Conservation (phyloP, 2,888 invertebrate species). For the Brachylomia viminalis region DNA sequence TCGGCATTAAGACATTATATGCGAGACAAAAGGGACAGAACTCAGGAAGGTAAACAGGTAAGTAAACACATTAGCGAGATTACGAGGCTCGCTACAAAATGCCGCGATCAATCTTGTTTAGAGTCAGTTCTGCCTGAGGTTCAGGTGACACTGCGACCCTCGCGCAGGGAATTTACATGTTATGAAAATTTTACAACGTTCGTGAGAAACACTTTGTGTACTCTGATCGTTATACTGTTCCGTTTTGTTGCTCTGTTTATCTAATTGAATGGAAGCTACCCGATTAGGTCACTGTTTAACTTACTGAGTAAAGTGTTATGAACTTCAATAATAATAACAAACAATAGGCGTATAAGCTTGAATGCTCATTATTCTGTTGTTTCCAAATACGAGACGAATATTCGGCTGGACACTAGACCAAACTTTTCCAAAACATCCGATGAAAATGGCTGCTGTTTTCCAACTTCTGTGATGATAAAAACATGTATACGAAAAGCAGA, state of each 20-base stretch:
- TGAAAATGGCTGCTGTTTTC: conserved; percentile 52
- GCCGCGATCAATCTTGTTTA: conserved; percentile 80
- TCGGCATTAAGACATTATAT: conserved; percentile 78
- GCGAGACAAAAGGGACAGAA: conserved; percentile 77
- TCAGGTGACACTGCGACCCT: conserved; percentile 58
- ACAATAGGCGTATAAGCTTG: not conserved
- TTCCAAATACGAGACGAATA: conserved; percentile 18
- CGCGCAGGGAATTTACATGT: conserved; percentile 57
- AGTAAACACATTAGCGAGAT: conserved; percentile 87
- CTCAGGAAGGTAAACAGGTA: conserved; percentile 79
- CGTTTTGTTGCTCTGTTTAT: conserved; percentile 36
- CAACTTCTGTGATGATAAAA: conserved; percentile 58
- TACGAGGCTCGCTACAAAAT: conserved; percentile 73
- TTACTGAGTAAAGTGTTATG: conserved; percentile 1
- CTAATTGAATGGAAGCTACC: conserved; percentile 30
- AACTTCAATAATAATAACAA: conserved; percentile 10
- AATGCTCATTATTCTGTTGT: conserved; percentile 24
- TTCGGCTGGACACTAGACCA: conserved; percentile 34
- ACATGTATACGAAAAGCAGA: conserved; percentile 56
- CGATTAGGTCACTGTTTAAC: not conserved
- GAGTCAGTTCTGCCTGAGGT: conserved; percentile 55
- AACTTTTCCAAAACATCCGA: conserved; percentile 57
- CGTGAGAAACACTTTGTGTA: conserved; percentile 40
- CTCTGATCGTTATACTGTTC: conserved; percentile 32
- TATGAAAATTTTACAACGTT: conserved; percentile 53